Evolutionary conservation across 1,140 invertebrate genomes (phyloP).

Genomic region (Dendroctonus ponderosae): DNA sequence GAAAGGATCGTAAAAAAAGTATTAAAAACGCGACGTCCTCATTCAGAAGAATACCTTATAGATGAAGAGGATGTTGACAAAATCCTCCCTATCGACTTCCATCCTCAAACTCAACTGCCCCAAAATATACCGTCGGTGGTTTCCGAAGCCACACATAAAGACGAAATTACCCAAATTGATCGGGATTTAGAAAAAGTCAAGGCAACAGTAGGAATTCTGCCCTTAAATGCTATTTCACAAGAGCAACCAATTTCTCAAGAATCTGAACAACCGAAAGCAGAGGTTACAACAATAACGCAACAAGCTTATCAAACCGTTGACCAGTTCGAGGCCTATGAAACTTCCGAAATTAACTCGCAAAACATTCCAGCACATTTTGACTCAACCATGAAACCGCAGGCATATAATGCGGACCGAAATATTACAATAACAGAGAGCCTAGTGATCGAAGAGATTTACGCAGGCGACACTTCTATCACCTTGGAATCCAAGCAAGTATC

Average conservation of each 20-base stretch:
- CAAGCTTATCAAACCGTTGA: slow-evolving; percentile 56
- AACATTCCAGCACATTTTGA: slow-evolving; percentile 55
- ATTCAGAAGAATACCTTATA: slow-evolving; percentile 43
- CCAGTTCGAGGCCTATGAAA: slow-evolving; percentile 58
- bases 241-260: slow-evolving; percentile 29
- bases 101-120: slow-evolving; percentile 39
- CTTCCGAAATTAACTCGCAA: slow-evolving; percentile 59
- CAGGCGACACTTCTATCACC: slow-evolving; percentile 47
- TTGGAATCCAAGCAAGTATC: slow-evolving; percentile 37
- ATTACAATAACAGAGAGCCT: slow-evolving; percentile 61
- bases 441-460: slow-evolving; percentile 56
- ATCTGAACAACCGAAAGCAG: slow-evolving; percentile 28
- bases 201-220: slow-evolving; percentile 19
- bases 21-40: slow-evolving; percentile 47
- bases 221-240: slow-evolving; percentile 18
- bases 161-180: slow-evolving; percentile 26
- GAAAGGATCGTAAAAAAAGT: slow-evolving; percentile 28
- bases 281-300: slow-evolving; percentile 47
- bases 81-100: slow-evolving; percentile 36
- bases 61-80: slow-evolving; percentile 47
- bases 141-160: slow-evolving; percentile 21
- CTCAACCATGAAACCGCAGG: slow-evolving; percentile 52
- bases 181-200: slow-evolving; percentile 9
- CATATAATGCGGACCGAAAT: slow-evolving; percentile 54
- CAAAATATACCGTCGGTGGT: slow-evolving; percentile 51